These are phyloP conservation scores for Drosophila neonasuta DNA, from an alignment of 2,888 invertebrate species.

Conservation along the genomic window DNA sequence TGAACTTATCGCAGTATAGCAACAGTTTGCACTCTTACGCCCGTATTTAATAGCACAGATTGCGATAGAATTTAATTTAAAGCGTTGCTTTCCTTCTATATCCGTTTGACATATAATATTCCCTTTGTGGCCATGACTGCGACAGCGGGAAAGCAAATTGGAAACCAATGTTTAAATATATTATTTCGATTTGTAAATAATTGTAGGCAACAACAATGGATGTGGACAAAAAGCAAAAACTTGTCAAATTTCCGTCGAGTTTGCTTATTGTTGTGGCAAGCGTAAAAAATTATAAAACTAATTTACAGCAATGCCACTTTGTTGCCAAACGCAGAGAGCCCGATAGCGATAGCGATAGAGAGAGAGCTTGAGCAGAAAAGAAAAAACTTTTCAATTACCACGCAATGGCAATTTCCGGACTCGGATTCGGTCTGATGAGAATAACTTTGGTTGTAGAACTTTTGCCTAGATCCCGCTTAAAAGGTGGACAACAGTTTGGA, in stretches of 20 bases:
- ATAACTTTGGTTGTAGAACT: slow-evolving; percentile 15
- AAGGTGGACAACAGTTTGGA: slow-evolving; percentile 74
- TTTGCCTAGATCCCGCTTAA: slow-evolving; percentile 33
- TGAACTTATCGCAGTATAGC: slow-evolving; percentile 10
- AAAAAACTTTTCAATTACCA: slow-evolving; percentile 63
- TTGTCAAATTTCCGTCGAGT: slow-evolving; percentile 55
- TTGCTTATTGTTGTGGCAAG: slow-evolving; percentile 34
- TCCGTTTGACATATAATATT: no score
- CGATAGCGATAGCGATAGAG: no score
- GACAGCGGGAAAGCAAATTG: background rate
- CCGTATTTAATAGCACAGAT: background rate
- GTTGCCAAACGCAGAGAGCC: slow-evolving; percentile 38
- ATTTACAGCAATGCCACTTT: slow-evolving; percentile 58
- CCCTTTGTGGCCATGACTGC: background rate
- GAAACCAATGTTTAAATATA: slow-evolving; percentile 16
- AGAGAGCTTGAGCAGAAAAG: slow-evolving; percentile 2
- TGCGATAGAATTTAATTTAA: background rate
- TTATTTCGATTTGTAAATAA: slow-evolving; percentile 10
- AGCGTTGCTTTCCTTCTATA: background rate
- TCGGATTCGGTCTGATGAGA: slow-evolving; percentile 36
- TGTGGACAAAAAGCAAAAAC: slow-evolving; percentile 33
- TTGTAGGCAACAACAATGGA: slow-evolving; percentile 25
- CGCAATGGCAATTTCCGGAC: slow-evolving; percentile 63
- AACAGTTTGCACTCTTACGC: background rate
- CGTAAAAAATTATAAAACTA: slow-evolving; percentile 58